Evolutionary conservation across 2,888 invertebrate species (phyloP), one percentile per base, ranked within the genome.

Genomic region (Lydus trimaculatus): DNA sequence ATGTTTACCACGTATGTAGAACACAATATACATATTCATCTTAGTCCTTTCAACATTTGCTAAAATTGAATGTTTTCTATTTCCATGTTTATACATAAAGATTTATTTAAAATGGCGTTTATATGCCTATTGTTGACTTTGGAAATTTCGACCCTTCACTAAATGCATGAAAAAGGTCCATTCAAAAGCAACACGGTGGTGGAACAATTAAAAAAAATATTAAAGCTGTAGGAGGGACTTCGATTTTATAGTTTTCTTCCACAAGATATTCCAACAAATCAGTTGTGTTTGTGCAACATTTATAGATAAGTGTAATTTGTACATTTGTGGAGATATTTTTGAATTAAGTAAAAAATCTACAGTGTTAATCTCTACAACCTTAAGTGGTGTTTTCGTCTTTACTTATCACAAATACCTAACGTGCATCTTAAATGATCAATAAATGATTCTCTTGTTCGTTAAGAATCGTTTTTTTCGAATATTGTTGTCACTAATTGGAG

Each of bases 201-300:
- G 79, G 82, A 78, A 82, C 80, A 82, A 83, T 83, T 83, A 83
- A 84, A 83, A 11, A 82, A 81, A 81, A 79, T 82, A 80, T 81
- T 78, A 74, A 72, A 72, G 78, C 78, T 75, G 82, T 81, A 82
- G 84, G 81, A 83, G 83, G 83, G 83, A 82, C 80, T 81, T 80
- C 76, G 75, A 78, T 81, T 84, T 81, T 82, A 82, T 82, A 79
- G 82, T 80, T 82, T 68, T 81, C 80, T 79, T 80, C 79, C 80
- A 75, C 75, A 73, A 78, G 76, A 80, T 80, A 80, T 81, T 80
- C 78, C 74, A 48, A 82, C 80, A 82, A 83, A 83, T 83, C 83
- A 84, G 84, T 84, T 76, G 81, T 76, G 80, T 77, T 78, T 78
- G 75, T 76, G 80, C 72, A 73, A 71, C 65, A 66, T 74, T 74